These are phyloP conservation scores for Tetragonula clypearis DNA, from an alignment of 1,140 invertebrate genomes.

Conservation along the genomic window DNA sequence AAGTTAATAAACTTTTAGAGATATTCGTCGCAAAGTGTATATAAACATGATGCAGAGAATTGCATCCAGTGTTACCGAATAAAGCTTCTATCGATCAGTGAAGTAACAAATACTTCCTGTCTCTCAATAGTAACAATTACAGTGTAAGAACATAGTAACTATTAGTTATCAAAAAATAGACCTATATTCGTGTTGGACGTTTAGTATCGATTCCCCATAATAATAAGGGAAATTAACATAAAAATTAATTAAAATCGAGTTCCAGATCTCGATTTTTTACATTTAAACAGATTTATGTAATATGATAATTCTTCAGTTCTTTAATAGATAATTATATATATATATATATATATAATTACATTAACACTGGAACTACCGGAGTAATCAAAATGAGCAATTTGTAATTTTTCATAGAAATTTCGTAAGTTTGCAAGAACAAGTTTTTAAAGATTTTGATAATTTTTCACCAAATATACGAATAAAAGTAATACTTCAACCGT, in stretches of 20 bases:
- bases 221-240: neutral
- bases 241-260: neutral
- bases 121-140: constrained; percentile 36
- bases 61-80: constrained; percentile 35
- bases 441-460: too few relatives aligned
- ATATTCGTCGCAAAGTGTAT: neutral
- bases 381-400: too few relatives aligned
- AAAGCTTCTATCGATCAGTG: constrained; percentile 52
- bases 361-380: too few relatives aligned
- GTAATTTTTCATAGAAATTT: too few relatives aligned
- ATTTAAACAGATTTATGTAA: neutral
- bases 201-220: neutral
- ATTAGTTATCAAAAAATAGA: neutral
- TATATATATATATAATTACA: neutral
- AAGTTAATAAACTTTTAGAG: neutral
- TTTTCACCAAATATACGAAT: too few relatives aligned
- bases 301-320: neutral
- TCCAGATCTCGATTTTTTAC: neutral
- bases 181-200: constrained; percentile 3
- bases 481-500: too few relatives aligned
- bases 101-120: constrained; percentile 28
- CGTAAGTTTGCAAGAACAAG: too few relatives aligned
- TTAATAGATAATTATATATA: neutral
- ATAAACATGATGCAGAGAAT: constrained; percentile 32
- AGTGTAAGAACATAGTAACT: constrained; percentile 9